Base-by-base conservation (phyloP, 2,888 invertebrate genomes). In the Cheilosia vulpina region DNA sequence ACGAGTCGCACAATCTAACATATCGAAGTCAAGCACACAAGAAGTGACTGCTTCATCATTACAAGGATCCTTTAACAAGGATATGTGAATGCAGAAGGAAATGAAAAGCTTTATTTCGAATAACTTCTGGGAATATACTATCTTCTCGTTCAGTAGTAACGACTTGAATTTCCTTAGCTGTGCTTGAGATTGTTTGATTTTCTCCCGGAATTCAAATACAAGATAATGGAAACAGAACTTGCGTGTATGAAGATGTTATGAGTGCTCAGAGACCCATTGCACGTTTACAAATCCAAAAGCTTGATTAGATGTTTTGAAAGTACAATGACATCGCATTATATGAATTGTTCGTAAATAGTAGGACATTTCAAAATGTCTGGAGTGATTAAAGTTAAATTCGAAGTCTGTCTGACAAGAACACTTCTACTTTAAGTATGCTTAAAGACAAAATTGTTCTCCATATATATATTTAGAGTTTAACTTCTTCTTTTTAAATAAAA, bases 91-190 rank as follows among this genome's bases (percentile, higher is more conserved):
- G 50, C 13, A 24, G 41, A 41, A 52, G 65, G 65, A 66, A 66
- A 53, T 53, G 52, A 41, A 66, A 66, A 66, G 50, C 65, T 66
- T 66, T 38, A 53, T 66, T 53, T 66, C 65, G 52, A 41, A 66
- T 53, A 53, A 66, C 65, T 52, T 53, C 52, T 53, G 65, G 65
- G 65, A 66, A 53, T 66, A 66, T 66, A 38, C 52, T 24, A 53
- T 66, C 24, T 53, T 52, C 24, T 53, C 41, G 38, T 66, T 41
- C 17, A 21, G 17, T 53, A n/a, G 41, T 66, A 52, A 66, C 41
- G 65, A 52, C 52, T 66, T 27, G 65, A 66, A 53, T 66, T 66
- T 66, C 52, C 52, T 66, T 66, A 27, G 65, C 38, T 52, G 21
- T 52, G 53, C 15, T 43, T n/a, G 43, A 53, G 65, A 52, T 53